Conservation (phyloP, 2,888 invertebrate genomes). For the Stenodema calcarata region DNA sequence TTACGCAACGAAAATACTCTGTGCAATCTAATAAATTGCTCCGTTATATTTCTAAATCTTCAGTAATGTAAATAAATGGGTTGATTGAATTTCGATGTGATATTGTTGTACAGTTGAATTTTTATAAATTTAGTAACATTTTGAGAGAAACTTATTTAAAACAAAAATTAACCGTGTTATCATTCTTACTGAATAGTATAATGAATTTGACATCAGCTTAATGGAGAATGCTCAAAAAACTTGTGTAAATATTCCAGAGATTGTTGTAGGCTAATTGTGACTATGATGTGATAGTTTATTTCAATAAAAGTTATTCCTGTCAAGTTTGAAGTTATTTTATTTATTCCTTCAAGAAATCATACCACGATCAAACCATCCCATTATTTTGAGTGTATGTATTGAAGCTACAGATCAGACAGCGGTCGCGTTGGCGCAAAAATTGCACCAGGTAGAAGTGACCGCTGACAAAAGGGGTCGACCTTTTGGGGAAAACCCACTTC, state of each 20-base stretch:
- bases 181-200: not conserved
- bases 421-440: no score
- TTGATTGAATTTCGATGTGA: slow-evolving; percentile 11
- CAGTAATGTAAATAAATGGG: not conserved
- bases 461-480: no score
- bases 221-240: not conserved
- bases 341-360: not conserved
- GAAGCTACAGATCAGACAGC: no score
- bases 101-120: slow-evolving; percentile 27
- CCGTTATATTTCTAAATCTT: not conserved
- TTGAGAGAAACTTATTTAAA: not conserved
- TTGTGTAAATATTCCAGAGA: not conserved
- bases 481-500: no score
- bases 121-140: not conserved
- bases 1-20: slow-evolving; percentile 24
- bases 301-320: slow-evolving; percentile 14
- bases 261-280: not conserved
- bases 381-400: no score
- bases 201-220: not conserved
- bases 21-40: slow-evolving; percentile 3
- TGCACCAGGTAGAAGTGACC: no score
- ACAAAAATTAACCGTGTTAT: not conserved
- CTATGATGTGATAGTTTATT: slow-evolving; percentile 28
- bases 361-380: no score
- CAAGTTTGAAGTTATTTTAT: not conserved